Evolutionary conservation across 1,140 invertebrate species (phyloP), one percentile per base, ranked within the genome.

Genomic region (Diuraphis noxia): DNA sequence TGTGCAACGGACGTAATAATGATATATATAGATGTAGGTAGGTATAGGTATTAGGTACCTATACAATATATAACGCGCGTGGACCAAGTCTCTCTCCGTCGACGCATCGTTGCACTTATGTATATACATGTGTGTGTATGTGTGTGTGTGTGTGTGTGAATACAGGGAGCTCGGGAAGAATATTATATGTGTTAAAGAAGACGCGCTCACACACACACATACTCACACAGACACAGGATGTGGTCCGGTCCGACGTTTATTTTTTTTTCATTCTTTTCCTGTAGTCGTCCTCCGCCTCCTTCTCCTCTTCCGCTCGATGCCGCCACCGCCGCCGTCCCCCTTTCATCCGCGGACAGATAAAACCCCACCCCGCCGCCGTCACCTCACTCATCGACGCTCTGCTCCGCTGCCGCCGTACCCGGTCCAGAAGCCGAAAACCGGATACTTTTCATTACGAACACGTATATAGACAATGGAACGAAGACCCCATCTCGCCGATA

Each of bases 401-500:
- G 52, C 52, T 30, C 52, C 63, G 38, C 40, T 17, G 25, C 38
- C 56, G 52, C 38, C 46, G 40, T 34, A 23, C 40, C 63, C 86
- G 89, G 89, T 91, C 89, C 89, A 91, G 89, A 91, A 91, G 89
- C 89, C 89, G 89, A 91, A 91, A 91, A 91, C 89, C 89, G 89
- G 89, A 91, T 91, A 91, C 89, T 91, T 91, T 91, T 91, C 89
- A 91, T 91, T 91, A 91, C 77, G 77, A 82, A 91, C 89, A 91
- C 88, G 88, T 89, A 63, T n/a, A 43, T 90, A 91, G 89, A 91
- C 89, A 91, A 91, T 91, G 34, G 89, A 91, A 72, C 49, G 49
- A 38, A 40, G 86, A 88, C 52, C 86, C 86, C 49, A 56, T 38
- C 49, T 52, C 85, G 52, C 85, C 43, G 85, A 86, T 86, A 56